Base-by-base conservation (phyloP, 2,797 vertebrate genomes). In the Poecilia wingei region DNA sequence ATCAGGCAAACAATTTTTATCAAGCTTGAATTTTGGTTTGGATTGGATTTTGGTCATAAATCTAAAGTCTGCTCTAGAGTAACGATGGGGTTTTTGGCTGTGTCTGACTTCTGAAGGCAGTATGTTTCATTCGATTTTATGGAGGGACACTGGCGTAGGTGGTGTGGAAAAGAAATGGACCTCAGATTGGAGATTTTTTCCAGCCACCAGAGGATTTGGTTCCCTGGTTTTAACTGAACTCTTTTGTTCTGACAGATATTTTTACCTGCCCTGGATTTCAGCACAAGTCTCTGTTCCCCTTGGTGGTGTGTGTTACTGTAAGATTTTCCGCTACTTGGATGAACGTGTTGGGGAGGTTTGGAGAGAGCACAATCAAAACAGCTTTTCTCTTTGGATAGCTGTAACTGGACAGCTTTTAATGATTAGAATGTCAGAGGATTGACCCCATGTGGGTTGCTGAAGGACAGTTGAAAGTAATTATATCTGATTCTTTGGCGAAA, bases 201-300 rank as follows among this genome's bases (percentile, higher is more conserved):
- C 68, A 45, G 91, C 94, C 93, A 93, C 93, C 92, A 94, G 88
- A 79, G 94, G 93, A 91, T 89, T 20, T 81, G 89, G 86, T 88
- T 84, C 79, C 80, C 79, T 0, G 69, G 80, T 82, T 74, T 51
- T 51, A 8, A 22, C 20, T 51, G 72, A 70, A 12, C 70, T 71
- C 72, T 14, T 45, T 14, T 69, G 36, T 78, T 31, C 57, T 31
- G 57, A 68, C 28, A 49, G 49, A 51, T 51, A 7, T 75, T 39
- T 76, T 22, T 57, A 12, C 25, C 31, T 51, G 16, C 33, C 33
- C 14, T 36, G 25, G 43, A 46, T 47, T 36, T 64, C 16, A 14
- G 36, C 25, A 31, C 76, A 22, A 74, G 13, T 80, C 33, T 25
- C 33, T 68, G n/a, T 78, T 80, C 61, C n/a, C 39, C 20, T 4